phyloP scores from a whole-genome alignment of 2,888 invertebrate genomes.

The Sminthurinus aureus region DNA sequence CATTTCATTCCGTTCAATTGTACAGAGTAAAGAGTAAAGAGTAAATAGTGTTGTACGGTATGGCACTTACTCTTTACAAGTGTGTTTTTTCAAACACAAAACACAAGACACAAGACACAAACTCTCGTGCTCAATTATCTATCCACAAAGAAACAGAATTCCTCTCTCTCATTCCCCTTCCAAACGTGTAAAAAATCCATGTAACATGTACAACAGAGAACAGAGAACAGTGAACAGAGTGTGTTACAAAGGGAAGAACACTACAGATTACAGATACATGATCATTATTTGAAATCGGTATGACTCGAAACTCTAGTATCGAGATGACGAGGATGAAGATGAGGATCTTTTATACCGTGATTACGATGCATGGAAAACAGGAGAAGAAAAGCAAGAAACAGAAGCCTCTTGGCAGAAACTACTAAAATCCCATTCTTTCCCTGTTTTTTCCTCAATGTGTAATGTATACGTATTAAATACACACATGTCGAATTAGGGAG shows the following conservation, averaged over 20 bases:
- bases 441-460: not conserved
- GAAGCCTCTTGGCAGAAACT: not conserved
- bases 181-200: not conserved
- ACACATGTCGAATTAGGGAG: not conserved
- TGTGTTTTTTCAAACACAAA: not conserved
- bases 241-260: not conserved
- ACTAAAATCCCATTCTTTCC: not conserved
- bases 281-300: constrained; percentile 19
- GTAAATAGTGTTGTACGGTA: too few relatives aligned
- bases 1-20: not conserved
- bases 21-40: too few relatives aligned
- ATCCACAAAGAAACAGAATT: constrained; percentile 5
- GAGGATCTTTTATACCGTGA: not conserved
- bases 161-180: not conserved
- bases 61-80: constrained; percentile 4
- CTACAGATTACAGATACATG: not conserved
- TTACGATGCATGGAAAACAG: not conserved
- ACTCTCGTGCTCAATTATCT: constrained; percentile 29
- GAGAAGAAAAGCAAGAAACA: not conserved
- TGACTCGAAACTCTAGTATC: not conserved
- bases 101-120: not conserved
- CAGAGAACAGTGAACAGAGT: not conserved
- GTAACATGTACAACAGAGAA: not conserved
- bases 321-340: not conserved
- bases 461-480: not conserved